phyloP scores from a whole-genome alignment of 2,113 vertebrate genomes.

The Myiozetetes cayanensis region DNA sequence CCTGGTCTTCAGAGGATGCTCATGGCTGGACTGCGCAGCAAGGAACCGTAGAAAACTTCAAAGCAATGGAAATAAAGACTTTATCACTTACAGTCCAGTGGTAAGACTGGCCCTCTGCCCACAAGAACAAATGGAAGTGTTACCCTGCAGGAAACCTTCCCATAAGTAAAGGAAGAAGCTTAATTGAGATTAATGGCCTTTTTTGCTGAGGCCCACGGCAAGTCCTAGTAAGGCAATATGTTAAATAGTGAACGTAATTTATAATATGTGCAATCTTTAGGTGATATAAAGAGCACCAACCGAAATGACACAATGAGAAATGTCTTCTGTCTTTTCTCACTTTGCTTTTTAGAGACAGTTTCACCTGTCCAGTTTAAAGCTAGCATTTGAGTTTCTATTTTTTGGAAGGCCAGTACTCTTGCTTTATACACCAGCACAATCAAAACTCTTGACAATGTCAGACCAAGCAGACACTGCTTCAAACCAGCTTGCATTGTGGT shows the following conservation, averaged over 20 bases:
- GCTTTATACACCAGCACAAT: neutral
- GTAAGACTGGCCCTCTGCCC: neutral
- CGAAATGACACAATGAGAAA: neutral
- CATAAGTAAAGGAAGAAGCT: neutral
- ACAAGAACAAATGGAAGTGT: neutral
- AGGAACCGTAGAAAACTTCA: neutral
- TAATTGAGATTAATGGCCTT: neutral
- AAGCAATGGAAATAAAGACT: neutral
- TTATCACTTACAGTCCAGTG: neutral
- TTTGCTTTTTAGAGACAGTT: neutral
- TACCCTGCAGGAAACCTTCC: neutral
- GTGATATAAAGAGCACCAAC: neutral
- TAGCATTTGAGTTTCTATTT: neutral
- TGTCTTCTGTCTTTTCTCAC: neutral
- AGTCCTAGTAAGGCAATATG: neutral
- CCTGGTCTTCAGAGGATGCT: neutral
- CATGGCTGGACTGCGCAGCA: neutral
- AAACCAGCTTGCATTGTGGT: neutral
- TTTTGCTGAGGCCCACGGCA: neutral
- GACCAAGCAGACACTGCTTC: neutral
- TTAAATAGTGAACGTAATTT: neutral
- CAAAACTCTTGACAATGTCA: neutral
- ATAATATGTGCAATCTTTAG: neutral
- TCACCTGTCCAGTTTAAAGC: neutral
- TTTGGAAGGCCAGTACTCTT: neutral